Evolutionary conservation across 2,888 invertebrate genomes (phyloP).

Genomic region (Conops quadrifasciatus): DNA sequence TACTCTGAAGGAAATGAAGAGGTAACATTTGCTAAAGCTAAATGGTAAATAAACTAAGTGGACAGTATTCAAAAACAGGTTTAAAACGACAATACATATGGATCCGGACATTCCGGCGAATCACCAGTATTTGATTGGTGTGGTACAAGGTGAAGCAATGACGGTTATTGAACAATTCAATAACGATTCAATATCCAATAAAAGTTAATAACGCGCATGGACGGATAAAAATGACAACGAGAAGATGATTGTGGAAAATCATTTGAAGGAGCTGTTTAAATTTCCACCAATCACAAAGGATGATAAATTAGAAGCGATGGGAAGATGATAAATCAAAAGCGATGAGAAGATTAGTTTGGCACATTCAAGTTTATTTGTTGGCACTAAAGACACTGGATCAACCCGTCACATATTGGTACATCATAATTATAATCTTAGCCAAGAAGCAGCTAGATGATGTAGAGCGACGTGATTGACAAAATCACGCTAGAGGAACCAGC

Average conservation of each 20-base stretch:
- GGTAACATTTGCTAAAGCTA: neutral
- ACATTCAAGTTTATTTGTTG: neutral
- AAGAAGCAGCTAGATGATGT: neutral
- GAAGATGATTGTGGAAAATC: slow-evolving; percentile 5
- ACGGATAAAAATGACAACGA: slow-evolving; percentile 3
- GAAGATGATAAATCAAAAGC: too few relatives aligned
- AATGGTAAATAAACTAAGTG: slow-evolving; percentile 11
- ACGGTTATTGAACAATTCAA: slow-evolving; percentile 1
- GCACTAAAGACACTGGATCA: slow-evolving; percentile 5
- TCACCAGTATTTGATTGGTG: slow-evolving; percentile 7
- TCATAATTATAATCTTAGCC: neutral
- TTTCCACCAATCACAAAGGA: neutral
- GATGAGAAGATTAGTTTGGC: slow-evolving; percentile 5
- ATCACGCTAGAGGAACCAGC: neutral
- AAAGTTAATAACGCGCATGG: neutral
- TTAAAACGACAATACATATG: slow-evolving; percentile 9
- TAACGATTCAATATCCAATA: neutral
- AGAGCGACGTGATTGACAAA: slow-evolving; percentile 13
- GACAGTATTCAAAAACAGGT: slow-evolving; percentile 8
- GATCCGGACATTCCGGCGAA: neutral
- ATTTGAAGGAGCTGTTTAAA: slow-evolving; percentile 7
- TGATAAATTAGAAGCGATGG: too few relatives aligned
- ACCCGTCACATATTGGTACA: neutral
- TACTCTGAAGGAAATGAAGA: neutral
- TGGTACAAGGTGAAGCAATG: slow-evolving; percentile 4